Conservation (phyloP, 2,113 vertebrate genomes). For the Ivindomyrus marchei region DNA sequence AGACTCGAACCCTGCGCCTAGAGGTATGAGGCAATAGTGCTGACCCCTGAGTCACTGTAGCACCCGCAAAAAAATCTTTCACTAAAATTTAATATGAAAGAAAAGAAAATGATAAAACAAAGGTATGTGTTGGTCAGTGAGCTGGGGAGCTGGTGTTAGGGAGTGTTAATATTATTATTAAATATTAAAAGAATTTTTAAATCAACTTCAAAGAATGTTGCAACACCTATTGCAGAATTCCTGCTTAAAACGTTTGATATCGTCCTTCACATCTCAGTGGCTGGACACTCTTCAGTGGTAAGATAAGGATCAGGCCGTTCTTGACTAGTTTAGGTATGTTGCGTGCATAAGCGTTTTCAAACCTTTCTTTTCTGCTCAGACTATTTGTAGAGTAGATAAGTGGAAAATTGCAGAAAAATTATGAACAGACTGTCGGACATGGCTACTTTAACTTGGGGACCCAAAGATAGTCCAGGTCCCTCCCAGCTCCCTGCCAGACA, state of each 20-base stretch:
- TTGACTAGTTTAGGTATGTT: background rate
- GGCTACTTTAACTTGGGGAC: too few species aligned
- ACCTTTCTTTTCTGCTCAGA: background rate
- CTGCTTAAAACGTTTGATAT: background rate
- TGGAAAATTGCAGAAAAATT: background rate
- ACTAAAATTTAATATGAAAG: background rate
- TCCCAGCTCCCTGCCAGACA: too few species aligned
- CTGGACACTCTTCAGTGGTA: too few species aligned
- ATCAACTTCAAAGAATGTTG: background rate
- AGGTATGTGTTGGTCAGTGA: background rate
- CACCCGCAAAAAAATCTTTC: background rate
- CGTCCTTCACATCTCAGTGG: background rate
- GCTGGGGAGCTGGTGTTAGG: too few species aligned
- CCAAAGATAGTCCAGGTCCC: background rate
- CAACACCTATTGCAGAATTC: background rate
- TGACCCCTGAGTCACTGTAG: background rate
- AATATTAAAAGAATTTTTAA: too few species aligned
- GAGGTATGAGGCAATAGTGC: background rate
- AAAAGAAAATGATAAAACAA: background rate
- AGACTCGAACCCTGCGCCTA: background rate
- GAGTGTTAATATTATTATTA: too few species aligned
- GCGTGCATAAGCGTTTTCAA: background rate
- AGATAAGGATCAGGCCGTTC: too few species aligned
- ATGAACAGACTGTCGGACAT: background rate
- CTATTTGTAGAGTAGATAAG: background rate